phyloP scores from a whole-genome alignment of 2,797 vertebrate species.

The Thaleichthys pacificus region DNA sequence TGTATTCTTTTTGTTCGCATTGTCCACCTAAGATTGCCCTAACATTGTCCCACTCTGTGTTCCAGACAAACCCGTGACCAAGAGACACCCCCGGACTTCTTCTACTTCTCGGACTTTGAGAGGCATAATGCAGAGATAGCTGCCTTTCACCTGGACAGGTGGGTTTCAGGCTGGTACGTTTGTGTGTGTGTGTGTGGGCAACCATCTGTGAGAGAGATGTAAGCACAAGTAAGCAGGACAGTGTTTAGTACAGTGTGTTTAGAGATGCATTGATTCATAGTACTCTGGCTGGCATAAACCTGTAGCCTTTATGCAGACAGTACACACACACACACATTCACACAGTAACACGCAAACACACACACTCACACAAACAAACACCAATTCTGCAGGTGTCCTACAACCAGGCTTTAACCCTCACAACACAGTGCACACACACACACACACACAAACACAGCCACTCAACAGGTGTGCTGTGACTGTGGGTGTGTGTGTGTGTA shows the following conservation, averaged over 20 bases:
- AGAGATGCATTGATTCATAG: background rate
- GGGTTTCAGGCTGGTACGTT: background rate
- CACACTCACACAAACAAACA: background rate
- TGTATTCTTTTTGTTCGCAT: slow-evolving; percentile 24
- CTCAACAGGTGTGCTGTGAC: too few species aligned
- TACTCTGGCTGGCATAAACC: background rate
- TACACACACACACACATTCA: background rate
- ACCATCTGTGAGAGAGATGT: too few species aligned
- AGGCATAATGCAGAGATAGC: slow-evolving; percentile 95
- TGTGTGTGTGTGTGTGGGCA: slow-evolving; percentile 7
- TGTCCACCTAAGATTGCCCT: background rate
- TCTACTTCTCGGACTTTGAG: slow-evolving; percentile 98
- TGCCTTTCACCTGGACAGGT: slow-evolving; percentile 97
- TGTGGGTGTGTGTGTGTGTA: too few species aligned
- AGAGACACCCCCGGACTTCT: slow-evolving; percentile 95
- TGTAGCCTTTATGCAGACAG: background rate
- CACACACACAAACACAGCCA: background rate
- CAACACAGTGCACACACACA: background rate
- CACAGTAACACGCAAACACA: background rate
- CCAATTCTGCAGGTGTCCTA: background rate
- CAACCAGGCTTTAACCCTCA: background rate
- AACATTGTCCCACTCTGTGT: slow-evolving; percentile 39
- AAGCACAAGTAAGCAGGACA: too few species aligned
- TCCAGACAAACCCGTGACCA: slow-evolving; percentile 92
- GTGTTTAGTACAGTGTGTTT: background rate